Evolutionary conservation across 1,140 invertebrate genomes (phyloP), one percentile per base, ranked within the genome.

Genomic region (Hypsibius dujardini): DNA sequence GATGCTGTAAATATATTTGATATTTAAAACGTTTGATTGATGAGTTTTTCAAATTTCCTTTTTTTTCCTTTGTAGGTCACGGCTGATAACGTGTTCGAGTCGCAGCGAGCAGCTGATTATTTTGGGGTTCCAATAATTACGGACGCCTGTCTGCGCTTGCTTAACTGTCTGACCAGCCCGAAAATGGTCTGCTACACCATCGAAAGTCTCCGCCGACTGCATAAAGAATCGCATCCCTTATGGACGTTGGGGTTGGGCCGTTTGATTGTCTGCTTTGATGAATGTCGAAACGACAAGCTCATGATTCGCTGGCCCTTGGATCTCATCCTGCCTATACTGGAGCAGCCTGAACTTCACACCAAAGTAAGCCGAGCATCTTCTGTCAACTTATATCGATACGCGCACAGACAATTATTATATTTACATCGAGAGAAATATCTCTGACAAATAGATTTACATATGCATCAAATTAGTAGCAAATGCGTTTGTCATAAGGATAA

Each of bases 181-280:
- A 67, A 67, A 45, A 67, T 67, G 62, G 62, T 67, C 12, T 67
- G 62, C 42, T 45, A 67, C 62, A 67, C 62, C 45, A 45, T 67
- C 3, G 62, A 67, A 42, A 15, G 12, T 12, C 42, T 67, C 12
- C 12, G 62, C 3, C 12, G 42, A 45, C 62, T 15, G 12, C 62
- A 67, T 12, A 67, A 67, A 42, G 12, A 67, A 42, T 15, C 3
- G 3, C 62, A 67, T 67, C 62, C 62, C 12, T 45, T 67, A 42
- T 67, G 62, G 62, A 67, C 62, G 12, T 45, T 67, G 42, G 62
- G 12, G 62, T 42, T 67, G 62, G 62, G 62, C 12, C 12, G 45
- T 7, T 0, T 67, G 12, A 42, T 67, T 45, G 62, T 67, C 12
- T 67, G 62, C 42, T 67, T 67, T 42, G 62, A 67, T 42, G 62